Evolutionary conservation across 2,888 invertebrate genomes (phyloP).

Genomic region (Drosophila monieri): DNA sequence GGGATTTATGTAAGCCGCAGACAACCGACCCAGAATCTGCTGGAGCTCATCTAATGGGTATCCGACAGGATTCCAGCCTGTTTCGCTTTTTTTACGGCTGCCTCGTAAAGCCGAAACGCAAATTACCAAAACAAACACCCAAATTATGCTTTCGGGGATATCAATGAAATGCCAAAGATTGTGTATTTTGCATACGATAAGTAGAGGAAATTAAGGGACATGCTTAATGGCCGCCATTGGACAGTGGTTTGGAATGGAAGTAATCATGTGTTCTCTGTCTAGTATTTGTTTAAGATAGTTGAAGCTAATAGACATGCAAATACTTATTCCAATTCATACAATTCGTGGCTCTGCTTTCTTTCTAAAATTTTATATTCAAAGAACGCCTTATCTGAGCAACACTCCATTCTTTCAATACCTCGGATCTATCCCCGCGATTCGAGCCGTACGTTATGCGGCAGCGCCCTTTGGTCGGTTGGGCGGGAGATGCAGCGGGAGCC

Average conservation of each 20-base stretch:
- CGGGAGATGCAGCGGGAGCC: too few relatives aligned
- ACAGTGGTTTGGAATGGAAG: background rate
- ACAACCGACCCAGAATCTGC: slow-evolving; percentile 22
- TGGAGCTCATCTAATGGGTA: slow-evolving; percentile 53
- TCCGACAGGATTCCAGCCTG: slow-evolving; percentile 17
- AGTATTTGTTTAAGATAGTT: background rate
- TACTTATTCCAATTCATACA: background rate
- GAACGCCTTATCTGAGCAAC: too few relatives aligned
- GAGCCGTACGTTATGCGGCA: too few relatives aligned
- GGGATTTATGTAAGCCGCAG: slow-evolving; percentile 50
- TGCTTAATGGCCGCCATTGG: background rate
- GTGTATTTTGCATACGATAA: slow-evolving; percentile 41
- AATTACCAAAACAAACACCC: slow-evolving; percentile 48
- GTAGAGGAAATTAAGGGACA: slow-evolving; percentile 3
- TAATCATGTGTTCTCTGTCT: background rate
- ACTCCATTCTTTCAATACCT: too few relatives aligned
- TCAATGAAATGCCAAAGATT: slow-evolving; percentile 47
- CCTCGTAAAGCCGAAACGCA: slow-evolving; percentile 45
- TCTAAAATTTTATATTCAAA: too few relatives aligned
- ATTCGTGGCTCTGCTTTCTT: too few relatives aligned
- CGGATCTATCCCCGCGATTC: too few relatives aligned
- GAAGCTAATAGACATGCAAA: background rate
- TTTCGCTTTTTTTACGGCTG: slow-evolving; percentile 1
- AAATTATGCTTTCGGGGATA: slow-evolving; percentile 30
- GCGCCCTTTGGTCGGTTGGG: too few relatives aligned